Evolutionary conservation across 2,113 vertebrate species (phyloP).

Genomic region (Picathartes gymnocephalus): DNA sequence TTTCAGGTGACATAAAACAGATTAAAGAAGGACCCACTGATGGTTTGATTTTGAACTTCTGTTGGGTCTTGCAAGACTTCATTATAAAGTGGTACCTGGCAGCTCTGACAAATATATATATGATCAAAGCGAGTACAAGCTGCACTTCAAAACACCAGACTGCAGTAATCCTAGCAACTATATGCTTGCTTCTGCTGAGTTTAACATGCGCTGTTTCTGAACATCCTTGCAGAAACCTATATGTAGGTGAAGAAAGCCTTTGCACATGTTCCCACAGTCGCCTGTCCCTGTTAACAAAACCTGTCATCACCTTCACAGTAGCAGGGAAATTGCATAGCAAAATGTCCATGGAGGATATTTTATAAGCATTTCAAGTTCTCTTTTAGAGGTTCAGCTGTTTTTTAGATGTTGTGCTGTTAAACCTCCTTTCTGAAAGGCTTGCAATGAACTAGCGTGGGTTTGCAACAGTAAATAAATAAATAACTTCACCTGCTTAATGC

Average conservation of each 20-base stretch:
- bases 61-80: neutral
- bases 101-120: neutral
- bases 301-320: neutral
- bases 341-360: neutral
- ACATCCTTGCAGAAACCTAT: neutral
- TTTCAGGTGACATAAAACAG: neutral
- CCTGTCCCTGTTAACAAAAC: neutral
- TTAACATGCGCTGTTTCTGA: neutral
- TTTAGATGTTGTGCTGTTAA: neutral
- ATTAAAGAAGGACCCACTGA: neutral
- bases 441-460: neutral
- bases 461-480: neutral
- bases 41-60: neutral
- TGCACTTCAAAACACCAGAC: neutral
- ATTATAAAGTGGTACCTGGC: neutral
- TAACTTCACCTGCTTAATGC: accelerated
- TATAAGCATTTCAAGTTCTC: neutral
- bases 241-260: neutral
- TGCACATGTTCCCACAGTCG: neutral
- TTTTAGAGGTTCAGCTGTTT: neutral
- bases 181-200: neutral
- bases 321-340: neutral
- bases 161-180: neutral
- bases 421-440: neutral
- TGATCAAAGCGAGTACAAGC: neutral